Conservation (phyloP, 2,888 invertebrate species). For the Antitype chi region DNA sequence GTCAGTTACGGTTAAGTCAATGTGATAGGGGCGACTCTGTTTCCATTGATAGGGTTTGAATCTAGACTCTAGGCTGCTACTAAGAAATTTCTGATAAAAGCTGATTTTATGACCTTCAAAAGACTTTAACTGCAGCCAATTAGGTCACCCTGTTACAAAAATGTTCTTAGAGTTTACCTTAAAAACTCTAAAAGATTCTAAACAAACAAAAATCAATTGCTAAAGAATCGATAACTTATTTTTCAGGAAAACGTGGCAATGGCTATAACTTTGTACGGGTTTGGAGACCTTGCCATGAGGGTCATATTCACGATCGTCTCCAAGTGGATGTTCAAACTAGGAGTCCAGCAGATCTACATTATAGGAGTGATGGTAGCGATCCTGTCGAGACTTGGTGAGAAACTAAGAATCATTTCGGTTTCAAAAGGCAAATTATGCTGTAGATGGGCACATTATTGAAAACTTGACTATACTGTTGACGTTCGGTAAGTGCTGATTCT, state of each 20-base stretch:
- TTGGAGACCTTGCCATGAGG: constrained; percentile 47
- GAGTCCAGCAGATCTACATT: constrained; percentile 39
- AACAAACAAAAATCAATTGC: no score
- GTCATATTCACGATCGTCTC: constrained; percentile 39
- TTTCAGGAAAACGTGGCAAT: constrained; percentile 47
- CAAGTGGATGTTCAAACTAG: constrained; percentile 50
- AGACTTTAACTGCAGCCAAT: not conserved
- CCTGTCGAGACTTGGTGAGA: constrained; percentile 41
- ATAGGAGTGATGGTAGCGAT: constrained; percentile 38
- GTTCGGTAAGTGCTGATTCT: no score
- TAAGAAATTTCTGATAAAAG: not conserved
- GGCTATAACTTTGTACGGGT: constrained; percentile 41
- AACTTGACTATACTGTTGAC: not conserved
- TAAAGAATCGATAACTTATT: not conserved
- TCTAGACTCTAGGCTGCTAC: not conserved
- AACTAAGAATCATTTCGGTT: constrained; percentile 2
- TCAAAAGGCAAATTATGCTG: not conserved
- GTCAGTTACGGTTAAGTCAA: not conserved
- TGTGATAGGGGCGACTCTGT: not conserved
- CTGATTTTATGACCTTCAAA: not conserved
- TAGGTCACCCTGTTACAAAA: not conserved
- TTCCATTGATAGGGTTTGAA: no score
- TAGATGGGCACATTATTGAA: not conserved
- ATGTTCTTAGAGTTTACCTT: not conserved
- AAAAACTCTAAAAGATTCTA: not conserved